Conservation (phyloP, 2,888 invertebrate genomes). For the Eupithecia dodoneata region DNA sequence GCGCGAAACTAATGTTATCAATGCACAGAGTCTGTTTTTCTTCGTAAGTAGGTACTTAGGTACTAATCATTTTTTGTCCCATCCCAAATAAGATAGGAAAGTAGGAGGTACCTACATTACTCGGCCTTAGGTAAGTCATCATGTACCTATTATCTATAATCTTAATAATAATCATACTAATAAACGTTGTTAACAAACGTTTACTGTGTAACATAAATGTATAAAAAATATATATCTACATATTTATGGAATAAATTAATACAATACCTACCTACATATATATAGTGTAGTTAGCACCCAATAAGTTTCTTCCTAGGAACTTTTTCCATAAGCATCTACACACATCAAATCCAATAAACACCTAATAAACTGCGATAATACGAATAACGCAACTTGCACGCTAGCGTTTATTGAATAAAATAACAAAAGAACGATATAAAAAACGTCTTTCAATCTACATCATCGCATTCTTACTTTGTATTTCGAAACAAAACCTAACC, state of each 20-base stretch:
- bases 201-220: no score
- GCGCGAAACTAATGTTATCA: not conserved
- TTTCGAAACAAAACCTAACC: not conserved
- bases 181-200: no score
- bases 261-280: no score
- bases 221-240: no score
- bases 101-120: no score
- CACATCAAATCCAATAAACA: constrained; percentile 13
- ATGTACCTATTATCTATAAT: no score
- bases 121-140: no score
- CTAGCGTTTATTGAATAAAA: constrained; percentile 45
- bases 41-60: not conserved
- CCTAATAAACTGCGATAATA: constrained; percentile 22
- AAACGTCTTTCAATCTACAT: not conserved
- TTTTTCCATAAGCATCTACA: not conserved
- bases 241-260: no score
- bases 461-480: not conserved
- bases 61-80: not conserved
- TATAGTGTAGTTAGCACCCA: not conserved
- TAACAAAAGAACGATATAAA: constrained; percentile 44
- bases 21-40: not conserved
- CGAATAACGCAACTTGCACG: constrained; percentile 27
- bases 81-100: not conserved
- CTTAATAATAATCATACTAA: no score
- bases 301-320: not conserved